Base-by-base conservation (phyloP, 2,797 vertebrate species). In the Lophotriccus pileatus region DNA sequence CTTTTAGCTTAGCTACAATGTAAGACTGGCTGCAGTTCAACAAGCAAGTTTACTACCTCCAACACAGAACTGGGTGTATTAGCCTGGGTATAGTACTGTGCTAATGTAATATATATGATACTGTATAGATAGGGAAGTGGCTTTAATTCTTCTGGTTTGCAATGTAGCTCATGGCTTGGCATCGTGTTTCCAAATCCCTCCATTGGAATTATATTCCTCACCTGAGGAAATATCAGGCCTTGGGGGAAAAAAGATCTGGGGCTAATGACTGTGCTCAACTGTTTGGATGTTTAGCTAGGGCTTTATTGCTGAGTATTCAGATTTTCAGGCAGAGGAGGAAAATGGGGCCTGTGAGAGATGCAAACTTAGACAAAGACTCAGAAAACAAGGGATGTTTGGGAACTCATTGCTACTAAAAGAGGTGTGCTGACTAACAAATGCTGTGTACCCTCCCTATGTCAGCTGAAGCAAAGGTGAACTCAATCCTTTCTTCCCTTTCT, bases 91-190 rank as follows among this genome's bases (percentile, higher is more conserved):
- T 25, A 80, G 27, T 22, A 44, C 50, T 81, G 37, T 58, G 50
- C 25, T 88, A 79, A 64, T 62, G 39, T 47, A 78, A 78, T 86
- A 91, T 94, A 68, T 85, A 49, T 43, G n/a, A 62, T 77, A 75
- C 53, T 66, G 7, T 60, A 87, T 32, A 72, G 56, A 69, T 50
- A 86, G 64, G 43, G 27, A 90, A 92, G 50, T 41, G 76, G 10
- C 28, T 94, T 89, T 94, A 94, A 87, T 93, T 89, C 60, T 93
- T 79, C 32, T 70, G 56, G 46, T 86, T 58, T 81, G 30, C 69
- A 86, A 66, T 50, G 7, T 69, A 62, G 27, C 25, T 73, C 36
- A 28, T 1, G 8, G 53, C 12, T 94, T 50, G 74, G 27, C 24
- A 39, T 50, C 41, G 18, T 86, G 58, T 72, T 96, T 92, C 91